These are phyloP conservation scores for Pollenia amentaria DNA, from an alignment of 2,888 invertebrate genomes.

Conservation along the genomic window DNA sequence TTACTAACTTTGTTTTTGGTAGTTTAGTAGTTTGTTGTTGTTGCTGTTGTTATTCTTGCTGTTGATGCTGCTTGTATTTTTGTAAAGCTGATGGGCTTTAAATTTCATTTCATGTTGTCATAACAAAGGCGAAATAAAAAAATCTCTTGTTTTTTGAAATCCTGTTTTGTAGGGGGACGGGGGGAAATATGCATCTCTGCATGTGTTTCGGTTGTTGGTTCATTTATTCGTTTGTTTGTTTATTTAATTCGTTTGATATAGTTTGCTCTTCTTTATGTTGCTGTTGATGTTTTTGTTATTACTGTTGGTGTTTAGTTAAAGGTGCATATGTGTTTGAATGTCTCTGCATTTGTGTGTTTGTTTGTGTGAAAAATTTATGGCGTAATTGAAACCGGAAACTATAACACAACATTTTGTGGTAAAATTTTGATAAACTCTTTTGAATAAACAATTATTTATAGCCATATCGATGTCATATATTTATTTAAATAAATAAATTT, in stretches of 20 bases:
- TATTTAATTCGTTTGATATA: conserved; percentile 49
- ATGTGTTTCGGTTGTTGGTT: conserved; percentile 30
- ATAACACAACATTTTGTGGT: conserved; percentile 75
- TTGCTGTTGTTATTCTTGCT: conserved; percentile 44
- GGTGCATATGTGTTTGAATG: conserved; percentile 8
- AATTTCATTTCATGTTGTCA: conserved; percentile 68
- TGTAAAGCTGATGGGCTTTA: conserved; percentile 66
- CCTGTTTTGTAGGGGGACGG: conserved; percentile 9
- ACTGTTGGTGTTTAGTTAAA: conserved; percentile 54
- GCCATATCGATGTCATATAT: conserved; percentile 65
- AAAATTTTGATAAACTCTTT: conserved; percentile 74
- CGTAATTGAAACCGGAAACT: conserved; percentile 76
- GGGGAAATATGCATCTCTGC: conserved; percentile 32
- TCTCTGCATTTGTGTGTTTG: conserved; percentile 2
- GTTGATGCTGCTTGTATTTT: conserved; percentile 46
- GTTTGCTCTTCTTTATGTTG: background rate
- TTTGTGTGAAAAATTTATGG: conserved; percentile 73
- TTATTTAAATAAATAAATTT: conserved; percentile 48
- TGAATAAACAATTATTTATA: conserved; percentile 74
- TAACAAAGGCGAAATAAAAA: conserved; percentile 53
- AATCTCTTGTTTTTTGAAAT: conserved; percentile 17
- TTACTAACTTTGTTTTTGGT: conserved; percentile 45
- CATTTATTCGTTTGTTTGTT: conserved; percentile 39
- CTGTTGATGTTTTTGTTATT: conserved; percentile 54
- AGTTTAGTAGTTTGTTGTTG: conserved; percentile 13